These are phyloP conservation scores for Terebella lapidaria DNA, from an alignment of 2,888 invertebrate species.

Conservation along the genomic window DNA sequence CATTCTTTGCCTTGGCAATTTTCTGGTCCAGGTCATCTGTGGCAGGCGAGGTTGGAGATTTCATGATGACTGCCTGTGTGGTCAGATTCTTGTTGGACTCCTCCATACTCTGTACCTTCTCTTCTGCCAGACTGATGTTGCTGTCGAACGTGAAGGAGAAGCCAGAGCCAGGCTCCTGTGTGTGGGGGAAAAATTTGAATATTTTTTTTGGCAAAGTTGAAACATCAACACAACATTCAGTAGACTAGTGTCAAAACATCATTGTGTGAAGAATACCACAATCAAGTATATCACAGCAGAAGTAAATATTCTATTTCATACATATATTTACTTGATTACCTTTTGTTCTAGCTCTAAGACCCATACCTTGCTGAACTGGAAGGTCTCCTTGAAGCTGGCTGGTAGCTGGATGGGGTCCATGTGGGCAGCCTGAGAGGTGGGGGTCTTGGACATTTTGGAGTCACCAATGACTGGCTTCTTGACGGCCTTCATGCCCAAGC, in stretches of 20 bases:
- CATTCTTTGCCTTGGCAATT: conserved; percentile 87
- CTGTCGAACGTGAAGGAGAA: conserved; percentile 86
- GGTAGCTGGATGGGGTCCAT: conserved; percentile 47
- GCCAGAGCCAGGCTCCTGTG: conserved; percentile 59
- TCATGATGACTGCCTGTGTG: background rate
- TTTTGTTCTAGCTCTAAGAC: too few relatives aligned
- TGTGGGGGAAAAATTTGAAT: background rate
- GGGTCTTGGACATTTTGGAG: conserved; percentile 1
- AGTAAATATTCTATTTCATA: too few relatives aligned
- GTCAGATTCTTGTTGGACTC: conserved; percentile 7
- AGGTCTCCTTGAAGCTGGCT: conserved; percentile 41
- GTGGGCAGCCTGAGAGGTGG: conserved; percentile 14
- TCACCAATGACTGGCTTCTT: too few relatives aligned
- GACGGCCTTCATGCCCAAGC: too few relatives aligned
- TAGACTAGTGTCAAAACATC: too few relatives aligned
- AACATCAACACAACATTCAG: background rate
- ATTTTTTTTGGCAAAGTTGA: too few relatives aligned
- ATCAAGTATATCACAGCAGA: too few relatives aligned
- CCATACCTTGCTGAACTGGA: conserved; percentile 30
- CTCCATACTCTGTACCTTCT: conserved; percentile 29
- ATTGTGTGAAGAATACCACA: background rate
- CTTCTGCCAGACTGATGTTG: conserved; percentile 59
- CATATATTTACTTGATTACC: too few relatives aligned
- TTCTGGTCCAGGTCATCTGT: conserved; percentile 83
- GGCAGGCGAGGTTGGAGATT: conserved; percentile 58